These are phyloP conservation scores for Euschistus heros DNA, from an alignment of 1,140 invertebrate genomes.

Conservation along the genomic window DNA sequence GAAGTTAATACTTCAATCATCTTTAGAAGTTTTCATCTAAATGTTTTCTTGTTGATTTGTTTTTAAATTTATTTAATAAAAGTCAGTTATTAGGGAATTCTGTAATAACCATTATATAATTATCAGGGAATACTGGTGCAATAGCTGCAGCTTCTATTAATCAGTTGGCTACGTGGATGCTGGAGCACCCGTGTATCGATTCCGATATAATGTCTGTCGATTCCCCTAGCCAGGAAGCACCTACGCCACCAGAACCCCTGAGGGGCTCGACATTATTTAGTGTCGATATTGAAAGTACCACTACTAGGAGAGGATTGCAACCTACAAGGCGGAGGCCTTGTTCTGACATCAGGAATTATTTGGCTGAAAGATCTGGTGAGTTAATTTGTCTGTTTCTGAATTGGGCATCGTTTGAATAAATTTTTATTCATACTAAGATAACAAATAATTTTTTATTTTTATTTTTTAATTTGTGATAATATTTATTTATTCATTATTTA, in stretches of 20 bases:
- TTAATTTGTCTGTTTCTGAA: too few species aligned
- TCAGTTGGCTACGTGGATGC: slow-evolving; percentile 54
- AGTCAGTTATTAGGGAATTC: not conserved
- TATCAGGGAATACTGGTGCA: slow-evolving; percentile 41
- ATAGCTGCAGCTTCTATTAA: slow-evolving; percentile 45
- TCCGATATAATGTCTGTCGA: slow-evolving; percentile 20
- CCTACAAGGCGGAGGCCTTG: slow-evolving; percentile 29
- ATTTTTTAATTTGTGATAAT: too few species aligned
- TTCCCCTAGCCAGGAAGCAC: not conserved
- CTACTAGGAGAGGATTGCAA: slow-evolving; percentile 22
- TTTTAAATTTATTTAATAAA: too few species aligned
- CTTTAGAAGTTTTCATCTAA: too few species aligned
- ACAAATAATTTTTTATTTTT: too few species aligned
- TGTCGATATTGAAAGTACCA: slow-evolving; percentile 3
- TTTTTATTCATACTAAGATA: too few species aligned
- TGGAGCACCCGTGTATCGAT: slow-evolving; percentile 47
- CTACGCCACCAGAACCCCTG: not conserved
- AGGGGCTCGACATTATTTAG: not conserved
- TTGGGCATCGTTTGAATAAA: too few species aligned
- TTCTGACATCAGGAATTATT: slow-evolving; percentile 33
- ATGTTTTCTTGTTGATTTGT: too few species aligned
- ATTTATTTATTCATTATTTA: too few species aligned
- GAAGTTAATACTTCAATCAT: too few species aligned
- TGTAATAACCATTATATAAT: slow-evolving; percentile 8
- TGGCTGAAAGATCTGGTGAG: slow-evolving; percentile 30